phyloP scores from a whole-genome alignment of 1,140 invertebrate genomes.

The Formica exsecta region DNA sequence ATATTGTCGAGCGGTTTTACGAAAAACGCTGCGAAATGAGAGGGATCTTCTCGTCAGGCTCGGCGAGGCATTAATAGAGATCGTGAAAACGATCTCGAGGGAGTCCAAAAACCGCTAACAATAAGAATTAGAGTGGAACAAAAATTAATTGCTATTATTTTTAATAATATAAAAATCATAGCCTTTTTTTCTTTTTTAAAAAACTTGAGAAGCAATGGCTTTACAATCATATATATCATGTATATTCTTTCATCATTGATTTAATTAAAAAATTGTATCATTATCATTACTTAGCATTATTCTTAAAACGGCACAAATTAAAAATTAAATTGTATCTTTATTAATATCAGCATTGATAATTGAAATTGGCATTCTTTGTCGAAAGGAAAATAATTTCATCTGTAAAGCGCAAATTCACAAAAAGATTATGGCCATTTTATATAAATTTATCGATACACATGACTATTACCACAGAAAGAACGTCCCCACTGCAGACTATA shows the following conservation, averaged over 20 bases:
- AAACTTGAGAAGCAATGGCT: background rate
- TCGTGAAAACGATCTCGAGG: too few relatives aligned
- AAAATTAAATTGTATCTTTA: background rate
- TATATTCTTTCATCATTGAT: background rate
- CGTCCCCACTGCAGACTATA: background rate
- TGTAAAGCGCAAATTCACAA: background rate
- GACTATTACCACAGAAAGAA: background rate
- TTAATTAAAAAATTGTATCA: background rate
- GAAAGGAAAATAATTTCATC: background rate
- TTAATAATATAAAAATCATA: background rate
- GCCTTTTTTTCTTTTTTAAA: background rate
- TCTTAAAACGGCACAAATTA: background rate
- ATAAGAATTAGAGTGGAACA: background rate
- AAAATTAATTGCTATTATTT: conserved; percentile 14
- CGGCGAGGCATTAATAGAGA: background rate
- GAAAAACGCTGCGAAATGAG: background rate
- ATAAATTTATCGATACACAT: conserved; percentile 1
- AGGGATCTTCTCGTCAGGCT: background rate
- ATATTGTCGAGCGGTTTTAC: conserved; percentile 30
- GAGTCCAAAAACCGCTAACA: background rate
- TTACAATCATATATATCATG: background rate
- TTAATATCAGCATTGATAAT: background rate
- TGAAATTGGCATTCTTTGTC: background rate
- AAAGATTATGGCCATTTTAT: background rate
- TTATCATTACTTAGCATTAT: background rate